Conservation (phyloP, 2,113 vertebrate species). For the Noturus placidus region DNA sequence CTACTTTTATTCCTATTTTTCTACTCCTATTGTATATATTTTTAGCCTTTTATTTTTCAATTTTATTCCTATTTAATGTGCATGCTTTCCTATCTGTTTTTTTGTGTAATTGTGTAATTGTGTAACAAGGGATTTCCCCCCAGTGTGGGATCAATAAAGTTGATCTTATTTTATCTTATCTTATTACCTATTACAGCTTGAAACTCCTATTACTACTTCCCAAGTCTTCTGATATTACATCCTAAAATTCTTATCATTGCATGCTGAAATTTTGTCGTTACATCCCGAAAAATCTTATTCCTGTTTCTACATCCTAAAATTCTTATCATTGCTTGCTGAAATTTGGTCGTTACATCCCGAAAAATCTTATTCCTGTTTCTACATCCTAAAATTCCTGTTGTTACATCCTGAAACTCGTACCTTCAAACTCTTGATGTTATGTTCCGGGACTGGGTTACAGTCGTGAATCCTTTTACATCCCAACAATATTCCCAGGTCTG, state of each 20-base stretch:
- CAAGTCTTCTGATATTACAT: not conserved
- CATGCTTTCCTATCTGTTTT: too few relatives aligned
- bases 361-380: not conserved
- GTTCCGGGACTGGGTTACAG: not conserved
- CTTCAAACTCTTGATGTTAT: not conserved
- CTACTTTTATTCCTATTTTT: too few relatives aligned
- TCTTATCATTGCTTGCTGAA: too few relatives aligned
- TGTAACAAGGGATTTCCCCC: not conserved
- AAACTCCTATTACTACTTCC: not conserved
- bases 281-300: not conserved
- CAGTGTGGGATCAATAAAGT: too few relatives aligned
- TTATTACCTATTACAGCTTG: not conserved
- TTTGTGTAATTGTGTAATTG: too few relatives aligned
- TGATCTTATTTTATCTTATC: too few relatives aligned
- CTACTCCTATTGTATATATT: too few relatives aligned
- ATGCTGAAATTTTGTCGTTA: not conserved
- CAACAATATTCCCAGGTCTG: not conserved
- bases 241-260: not conserved
- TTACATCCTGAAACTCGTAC: not conserved
- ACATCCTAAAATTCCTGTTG: not conserved
- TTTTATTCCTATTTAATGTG: too few relatives aligned
- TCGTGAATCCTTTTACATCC: not conserved
- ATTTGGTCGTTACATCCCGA: not conserved
- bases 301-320: not conserved
- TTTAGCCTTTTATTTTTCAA: too few relatives aligned